These are phyloP conservation scores for Lytechinus pictus DNA, from an alignment of 35 echinoderm and acorn worm species.

Conservation along the genomic window DNA sequence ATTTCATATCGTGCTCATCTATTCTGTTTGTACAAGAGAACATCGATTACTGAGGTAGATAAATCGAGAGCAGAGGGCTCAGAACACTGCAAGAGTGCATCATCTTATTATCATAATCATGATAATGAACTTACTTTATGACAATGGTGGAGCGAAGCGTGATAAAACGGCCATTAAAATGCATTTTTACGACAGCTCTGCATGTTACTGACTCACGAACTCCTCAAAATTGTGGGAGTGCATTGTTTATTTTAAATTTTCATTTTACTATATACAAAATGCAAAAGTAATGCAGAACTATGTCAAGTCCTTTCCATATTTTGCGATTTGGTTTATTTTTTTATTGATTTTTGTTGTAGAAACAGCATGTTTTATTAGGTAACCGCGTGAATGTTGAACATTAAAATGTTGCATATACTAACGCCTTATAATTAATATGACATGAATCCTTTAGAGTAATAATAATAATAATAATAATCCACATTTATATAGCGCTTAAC, in stretches of 20 bases:
- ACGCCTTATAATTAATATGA: too few species aligned
- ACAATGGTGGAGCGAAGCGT: not conserved
- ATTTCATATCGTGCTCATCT: not conserved
- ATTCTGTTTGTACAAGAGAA: not conserved
- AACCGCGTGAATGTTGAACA: too few species aligned
- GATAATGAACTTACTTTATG: slow-evolving; percentile 19
- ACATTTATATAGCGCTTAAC: too few species aligned
- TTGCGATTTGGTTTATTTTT: too few species aligned
- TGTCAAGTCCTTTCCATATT: too few species aligned
- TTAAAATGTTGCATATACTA: too few species aligned
- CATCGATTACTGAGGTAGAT: not conserved
- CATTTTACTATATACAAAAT: too few species aligned
- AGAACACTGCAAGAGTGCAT: not conserved
- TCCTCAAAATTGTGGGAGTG: not conserved
- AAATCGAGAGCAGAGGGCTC: not conserved
- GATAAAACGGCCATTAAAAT: not conserved
- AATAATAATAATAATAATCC: too few species aligned
- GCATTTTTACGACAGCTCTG: not conserved
- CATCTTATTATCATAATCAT: slow-evolving; percentile 14
- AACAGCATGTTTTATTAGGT: too few species aligned
- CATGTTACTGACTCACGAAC: not conserved
- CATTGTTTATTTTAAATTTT: not conserved
- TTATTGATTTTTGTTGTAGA: too few species aligned
- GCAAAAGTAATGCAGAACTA: too few species aligned
- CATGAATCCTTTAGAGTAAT: too few species aligned